Percentiles rank a stretch among this genome's conserved stretches.
Evolutionary conservation across 2,113 vertebrate species (phyloP).

Genomic region (Zingel zingel): DNA sequence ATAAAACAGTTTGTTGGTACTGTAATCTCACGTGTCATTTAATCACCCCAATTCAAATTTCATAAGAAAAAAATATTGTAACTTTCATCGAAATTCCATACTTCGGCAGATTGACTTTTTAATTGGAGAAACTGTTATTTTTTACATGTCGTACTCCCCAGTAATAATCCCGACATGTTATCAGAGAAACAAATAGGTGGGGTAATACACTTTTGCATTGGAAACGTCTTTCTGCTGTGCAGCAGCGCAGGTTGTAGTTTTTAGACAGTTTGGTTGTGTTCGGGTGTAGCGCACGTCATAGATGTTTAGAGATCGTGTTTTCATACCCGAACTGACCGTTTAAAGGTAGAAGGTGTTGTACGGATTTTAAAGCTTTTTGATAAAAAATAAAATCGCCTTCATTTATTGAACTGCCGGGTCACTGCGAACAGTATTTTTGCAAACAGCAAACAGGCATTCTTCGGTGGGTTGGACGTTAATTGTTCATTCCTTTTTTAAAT

Average conservation of each 20-base stretch:
- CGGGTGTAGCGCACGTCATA: background rate
- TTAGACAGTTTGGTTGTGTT: background rate
- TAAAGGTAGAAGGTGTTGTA: no score
- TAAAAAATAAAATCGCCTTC: background rate
- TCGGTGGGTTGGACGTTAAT: no score
- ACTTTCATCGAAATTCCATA: background rate
- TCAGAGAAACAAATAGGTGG: no score
- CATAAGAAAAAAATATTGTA: background rate
- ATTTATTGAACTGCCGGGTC: background rate
- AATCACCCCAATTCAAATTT: background rate
- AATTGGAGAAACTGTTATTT: no score
- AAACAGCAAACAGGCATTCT: background rate
- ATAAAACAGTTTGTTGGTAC: background rate
- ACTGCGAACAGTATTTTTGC: background rate
- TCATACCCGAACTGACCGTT: background rate
- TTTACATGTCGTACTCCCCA: accelerated
- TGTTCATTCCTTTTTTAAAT: background rate
- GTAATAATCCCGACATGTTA: background rate
- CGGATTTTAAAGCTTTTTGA: background rate
- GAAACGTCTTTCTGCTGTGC: background rate
- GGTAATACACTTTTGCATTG: background rate
- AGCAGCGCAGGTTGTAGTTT: background rate
- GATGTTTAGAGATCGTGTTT: background rate
- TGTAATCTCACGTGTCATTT: slow-evolving; percentile 2
- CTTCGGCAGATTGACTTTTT: background rate